Evolutionary conservation across 2,888 invertebrate genomes (phyloP), one percentile per base, ranked within the genome.

Genomic region (Lacanobia wlatinum): DNA sequence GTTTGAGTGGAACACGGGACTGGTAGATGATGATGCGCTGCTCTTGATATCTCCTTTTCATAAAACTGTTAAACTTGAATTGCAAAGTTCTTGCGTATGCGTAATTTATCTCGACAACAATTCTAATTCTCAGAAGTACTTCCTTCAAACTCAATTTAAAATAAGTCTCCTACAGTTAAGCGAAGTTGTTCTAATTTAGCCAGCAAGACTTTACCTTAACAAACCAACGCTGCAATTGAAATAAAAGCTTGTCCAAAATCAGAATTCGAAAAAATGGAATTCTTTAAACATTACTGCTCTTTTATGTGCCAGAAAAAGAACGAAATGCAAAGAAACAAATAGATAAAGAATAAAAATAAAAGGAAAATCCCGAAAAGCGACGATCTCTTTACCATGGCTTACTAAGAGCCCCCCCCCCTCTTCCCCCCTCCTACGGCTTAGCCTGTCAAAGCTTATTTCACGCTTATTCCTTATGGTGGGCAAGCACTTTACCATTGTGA

Each of bases 381-480:
- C 34, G 67, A 73, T 77, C 69, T 61, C n/a, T 77, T 77, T 62
- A 28, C 73, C 55, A 46, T 63, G 53, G 81, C 63, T 80, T 80
- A 80, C 66, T 66, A 28, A 50, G 55, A 63, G 64, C 23, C 62
- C 16, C 62, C 43, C 23, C 18, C 5, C 43, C 5, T n/a, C n/a
- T n/a, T 0, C 1, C n/a, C 43, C 43, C 28, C 8, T 38, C 58
- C 48, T 40, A 60, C n/a, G 55, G 67, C 73, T 73, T 73, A 81
- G 66, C 64, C 61, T 59, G 61, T 52, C 77, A 73, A 77, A 80
- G 70, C 66, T 60, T 69, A 80, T 80, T 80, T 76, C 58, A 67
- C 56, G 76, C 66, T 66, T 62, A 73, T 70, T 70, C 50, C 50
- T 80, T 65, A 65, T 21, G 72, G 55, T 46, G 67, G 55, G 80